A percentile compares a stretch with the other conserved stretches of the same genome.
phyloP scores from a whole-genome alignment of 2,888 invertebrate genomes.

The Papilio protenor region DNA sequence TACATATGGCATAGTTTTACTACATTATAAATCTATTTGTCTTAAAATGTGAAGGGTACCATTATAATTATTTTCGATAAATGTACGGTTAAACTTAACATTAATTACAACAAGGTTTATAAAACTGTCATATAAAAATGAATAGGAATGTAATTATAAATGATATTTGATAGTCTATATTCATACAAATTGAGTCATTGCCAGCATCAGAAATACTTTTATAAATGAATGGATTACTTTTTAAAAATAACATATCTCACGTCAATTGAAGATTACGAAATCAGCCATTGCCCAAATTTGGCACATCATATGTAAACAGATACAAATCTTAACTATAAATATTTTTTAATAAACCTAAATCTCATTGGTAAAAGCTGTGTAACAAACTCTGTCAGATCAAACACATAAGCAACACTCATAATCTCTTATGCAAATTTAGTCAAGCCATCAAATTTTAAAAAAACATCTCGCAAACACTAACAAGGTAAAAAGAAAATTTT shows the following conservation, averaged over 20 bases:
- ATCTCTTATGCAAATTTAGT: background rate
- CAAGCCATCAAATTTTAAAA: background rate
- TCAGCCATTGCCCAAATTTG: background rate
- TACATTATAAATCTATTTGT: slow-evolving; percentile 11
- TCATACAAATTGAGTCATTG: background rate
- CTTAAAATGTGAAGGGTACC: slow-evolving; percentile 11
- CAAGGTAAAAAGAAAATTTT: background rate
- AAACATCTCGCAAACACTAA: background rate
- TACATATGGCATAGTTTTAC: slow-evolving; percentile 33
- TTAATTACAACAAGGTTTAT: slow-evolving; percentile 31
- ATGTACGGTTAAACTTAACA: slow-evolving; percentile 38
- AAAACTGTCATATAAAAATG: slow-evolving; percentile 32
- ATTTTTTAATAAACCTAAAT: background rate
- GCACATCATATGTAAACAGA: background rate
- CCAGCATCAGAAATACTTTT: background rate
- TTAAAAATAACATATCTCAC: background rate
- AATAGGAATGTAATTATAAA: slow-evolving; percentile 33
- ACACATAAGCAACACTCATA: slow-evolving; percentile 10
- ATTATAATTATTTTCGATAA: slow-evolving; percentile 33
- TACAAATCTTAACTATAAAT: slow-evolving; percentile 3
- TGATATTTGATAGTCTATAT: background rate
- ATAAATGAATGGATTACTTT: background rate
- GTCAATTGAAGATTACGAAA: background rate
- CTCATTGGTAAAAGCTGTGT: slow-evolving; percentile 23
- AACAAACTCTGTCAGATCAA: background rate